Evolutionary conservation across 2,888 invertebrate species (phyloP).

Genomic region (Orthonevra nobilis): DNA sequence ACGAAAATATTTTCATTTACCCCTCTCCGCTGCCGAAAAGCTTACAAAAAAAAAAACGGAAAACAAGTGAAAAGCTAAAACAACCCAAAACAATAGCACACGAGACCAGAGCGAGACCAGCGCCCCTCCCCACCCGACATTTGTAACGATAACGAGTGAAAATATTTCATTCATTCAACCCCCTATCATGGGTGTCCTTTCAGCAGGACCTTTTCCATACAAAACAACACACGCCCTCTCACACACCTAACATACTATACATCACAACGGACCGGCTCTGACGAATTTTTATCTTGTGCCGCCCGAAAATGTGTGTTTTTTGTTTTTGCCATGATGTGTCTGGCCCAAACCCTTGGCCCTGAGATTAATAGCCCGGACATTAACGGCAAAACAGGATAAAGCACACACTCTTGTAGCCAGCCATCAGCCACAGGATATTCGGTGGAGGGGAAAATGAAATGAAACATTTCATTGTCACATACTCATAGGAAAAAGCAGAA

Average conservation of each 20-base stretch:
- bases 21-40: background rate
- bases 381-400: constrained; percentile 67
- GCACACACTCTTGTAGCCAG: constrained; percentile 38
- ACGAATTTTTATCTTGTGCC: constrained; percentile 58
- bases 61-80: constrained; percentile 59
- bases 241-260: constrained; percentile 8
- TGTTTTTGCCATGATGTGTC: constrained; percentile 16
- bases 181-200: constrained; percentile 21
- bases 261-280: constrained; percentile 6
- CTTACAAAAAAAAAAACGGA: constrained; percentile 2
- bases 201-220: constrained; percentile 30
- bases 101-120: too few species aligned
- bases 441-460: constrained; percentile 25
- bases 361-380: constrained; percentile 65
- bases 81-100: constrained; percentile 56
- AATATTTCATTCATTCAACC: constrained; percentile 63
- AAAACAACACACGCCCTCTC: background rate
- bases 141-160: constrained; percentile 63
- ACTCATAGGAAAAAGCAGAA: constrained; percentile 51
- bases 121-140: too few species aligned
- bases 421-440: constrained; percentile 35
- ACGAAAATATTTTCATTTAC: constrained; percentile 56
- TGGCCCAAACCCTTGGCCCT: constrained; percentile 38
- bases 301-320: constrained; percentile 47
- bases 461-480: constrained; percentile 66